Percentiles rank a stretch among this genome's conserved stretches.
Conservation (phyloP, 2,888 invertebrate genomes). For the Pogonocherus hispidulus region DNA sequence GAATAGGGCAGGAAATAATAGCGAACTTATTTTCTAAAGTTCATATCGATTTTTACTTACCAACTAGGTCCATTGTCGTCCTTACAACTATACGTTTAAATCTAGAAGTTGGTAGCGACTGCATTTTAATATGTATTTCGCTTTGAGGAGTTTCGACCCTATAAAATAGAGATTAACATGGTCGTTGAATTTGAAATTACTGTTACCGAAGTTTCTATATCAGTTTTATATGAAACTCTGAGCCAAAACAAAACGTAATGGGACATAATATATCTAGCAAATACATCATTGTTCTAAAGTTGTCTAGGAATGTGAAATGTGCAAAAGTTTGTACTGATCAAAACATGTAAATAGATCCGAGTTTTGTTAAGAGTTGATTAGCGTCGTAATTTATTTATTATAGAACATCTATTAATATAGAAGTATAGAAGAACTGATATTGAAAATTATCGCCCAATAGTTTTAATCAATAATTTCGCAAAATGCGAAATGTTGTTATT, state of each 20-base stretch:
- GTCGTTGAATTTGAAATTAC: slow-evolving; percentile 32
- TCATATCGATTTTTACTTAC: slow-evolving; percentile 64
- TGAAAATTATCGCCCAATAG: no score
- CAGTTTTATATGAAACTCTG: slow-evolving; percentile 17
- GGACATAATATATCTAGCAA: background rate
- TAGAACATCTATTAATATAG: no score
- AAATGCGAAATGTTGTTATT: no score
- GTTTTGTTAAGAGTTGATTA: no score
- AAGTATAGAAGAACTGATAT: no score
- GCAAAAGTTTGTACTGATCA: background rate
- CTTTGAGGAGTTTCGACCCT: slow-evolving; percentile 52
- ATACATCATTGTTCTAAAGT: background rate
- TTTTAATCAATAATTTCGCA: no score
- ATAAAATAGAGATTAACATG: slow-evolving; percentile 29
- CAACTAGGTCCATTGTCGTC: slow-evolving; percentile 74
- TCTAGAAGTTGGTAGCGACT: slow-evolving; percentile 72
- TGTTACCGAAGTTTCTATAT: slow-evolving; percentile 12
- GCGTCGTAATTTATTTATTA: no score
- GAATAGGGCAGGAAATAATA: slow-evolving; percentile 7
- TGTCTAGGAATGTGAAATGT: background rate
- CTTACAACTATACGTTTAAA: slow-evolving; percentile 75
- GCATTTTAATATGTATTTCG: slow-evolving; percentile 70
- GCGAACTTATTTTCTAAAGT: slow-evolving; percentile 21
- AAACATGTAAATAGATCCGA: no score
- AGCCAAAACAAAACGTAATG: background rate